Evolutionary conservation across 2,888 invertebrate species (phyloP).

Genomic region (Trissolcus japonicus): DNA sequence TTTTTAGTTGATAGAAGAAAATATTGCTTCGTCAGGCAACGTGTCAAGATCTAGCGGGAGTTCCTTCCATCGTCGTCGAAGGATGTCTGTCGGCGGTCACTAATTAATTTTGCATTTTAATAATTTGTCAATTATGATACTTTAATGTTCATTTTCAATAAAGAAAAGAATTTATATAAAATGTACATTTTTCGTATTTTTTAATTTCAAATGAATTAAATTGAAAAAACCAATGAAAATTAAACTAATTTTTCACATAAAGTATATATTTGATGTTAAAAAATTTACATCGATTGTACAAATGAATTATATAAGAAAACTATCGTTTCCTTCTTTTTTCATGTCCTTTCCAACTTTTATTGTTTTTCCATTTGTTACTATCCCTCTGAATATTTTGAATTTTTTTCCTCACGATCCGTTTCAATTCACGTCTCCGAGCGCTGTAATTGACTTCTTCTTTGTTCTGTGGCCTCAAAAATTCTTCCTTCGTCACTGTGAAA

Average conservation of each 20-base stretch:
- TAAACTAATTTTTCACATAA: too few relatives aligned
- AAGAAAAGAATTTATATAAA: too few relatives aligned
- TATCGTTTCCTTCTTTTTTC: slow-evolving; percentile 36
- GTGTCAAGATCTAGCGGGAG: neutral
- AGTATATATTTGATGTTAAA: slow-evolving; percentile 6
- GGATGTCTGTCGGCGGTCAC: too few relatives aligned
- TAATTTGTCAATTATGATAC: too few relatives aligned
- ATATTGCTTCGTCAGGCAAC: neutral
- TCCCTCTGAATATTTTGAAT: slow-evolving; percentile 38
- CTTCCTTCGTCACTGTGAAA: slow-evolving; percentile 38
- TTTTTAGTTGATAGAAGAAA: neutral
- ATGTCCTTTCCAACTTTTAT: slow-evolving; percentile 33
- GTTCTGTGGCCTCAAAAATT: slow-evolving; percentile 23
- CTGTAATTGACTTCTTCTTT: slow-evolving; percentile 28
- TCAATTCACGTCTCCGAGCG: slow-evolving; percentile 30
- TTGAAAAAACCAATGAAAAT: too few relatives aligned
- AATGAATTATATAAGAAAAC: neutral
- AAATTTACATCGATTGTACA: neutral
- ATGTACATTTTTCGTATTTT: too few relatives aligned
- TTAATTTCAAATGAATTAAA: too few relatives aligned
- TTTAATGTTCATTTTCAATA: neutral
- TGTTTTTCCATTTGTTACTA: slow-evolving; percentile 28
- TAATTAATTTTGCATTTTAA: too few relatives aligned
- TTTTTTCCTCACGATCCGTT: slow-evolving; percentile 41
- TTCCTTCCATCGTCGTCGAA: neutral